Base-by-base conservation (phyloP, 2,888 invertebrate species). In the Pseudococcus viburni region DNA sequence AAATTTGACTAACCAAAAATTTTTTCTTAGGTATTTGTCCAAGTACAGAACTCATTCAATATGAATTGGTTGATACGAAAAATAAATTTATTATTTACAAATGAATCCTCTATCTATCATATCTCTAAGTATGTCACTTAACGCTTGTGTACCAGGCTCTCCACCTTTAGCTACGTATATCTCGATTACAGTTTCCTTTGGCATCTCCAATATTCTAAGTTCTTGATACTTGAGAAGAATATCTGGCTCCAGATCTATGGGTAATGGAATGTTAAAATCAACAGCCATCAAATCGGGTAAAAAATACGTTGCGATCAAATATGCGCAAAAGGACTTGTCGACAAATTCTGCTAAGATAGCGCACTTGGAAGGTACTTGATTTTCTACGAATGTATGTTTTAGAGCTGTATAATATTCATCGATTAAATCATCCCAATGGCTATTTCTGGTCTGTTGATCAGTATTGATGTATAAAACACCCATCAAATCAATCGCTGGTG, bases 341-440 rank as follows among this genome's bases (percentile, higher is more conserved):
- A 33, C 33, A 39, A 85, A 85, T 55, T 85, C 55, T 7, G 26
- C 7, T 15, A 85, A 0, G 5, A 85, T 55, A 12, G 1, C 33
- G 5, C 5, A 0, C n/a, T 33, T 55, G 5, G 6, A 0, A 7
- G 85, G 85, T 26, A 85, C 55, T 12, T 17, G n/a, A 22, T 26
- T 59, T 15, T n/a, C 11, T 59, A 26, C 33, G 55, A 59, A 55
- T n/a, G 33, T 55, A 7, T 55, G 12, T 11, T 26, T n/a, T n/a
- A 88, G 22, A 12, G 80, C 80, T 42, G 26, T 55, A 33, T 88
- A 88, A 33, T 88, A 88, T 26, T 51, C 33, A 11, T 84, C 88
- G 46, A 88, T 80, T 9, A 88, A 55, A 0, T 6, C 8, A 33
- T 88, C 26, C 88, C 88, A 88, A 51, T 84, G 46, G 9, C 3